phyloP scores from a whole-genome alignment of 2,113 vertebrate genomes.

The Cyrtonyx montezumae region DNA sequence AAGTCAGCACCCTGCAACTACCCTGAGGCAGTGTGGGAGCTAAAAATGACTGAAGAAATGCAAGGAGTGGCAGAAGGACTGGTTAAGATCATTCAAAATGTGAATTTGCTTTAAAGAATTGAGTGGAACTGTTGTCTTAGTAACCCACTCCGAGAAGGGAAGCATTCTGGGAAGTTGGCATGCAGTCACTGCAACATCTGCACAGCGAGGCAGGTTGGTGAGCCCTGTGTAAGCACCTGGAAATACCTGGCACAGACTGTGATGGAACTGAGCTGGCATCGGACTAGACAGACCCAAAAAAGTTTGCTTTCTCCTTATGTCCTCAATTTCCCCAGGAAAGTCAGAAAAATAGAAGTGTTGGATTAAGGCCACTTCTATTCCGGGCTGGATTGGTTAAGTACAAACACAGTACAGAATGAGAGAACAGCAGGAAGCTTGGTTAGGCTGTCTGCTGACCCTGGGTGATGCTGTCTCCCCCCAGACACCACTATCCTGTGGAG shows the following conservation, averaged over 20 bases:
- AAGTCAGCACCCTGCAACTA: not conserved
- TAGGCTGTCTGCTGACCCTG: accelerated
- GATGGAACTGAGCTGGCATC: not conserved
- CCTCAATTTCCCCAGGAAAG: not conserved
- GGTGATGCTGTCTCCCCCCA: not conserved
- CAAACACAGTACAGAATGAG: not conserved
- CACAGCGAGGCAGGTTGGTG: not conserved
- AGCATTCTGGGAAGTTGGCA: not conserved
- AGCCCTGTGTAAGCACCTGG: not conserved
- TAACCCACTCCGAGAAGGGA: not conserved
- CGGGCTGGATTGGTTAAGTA: not conserved
- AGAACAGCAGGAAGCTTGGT: not conserved
- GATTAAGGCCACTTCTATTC: not conserved
- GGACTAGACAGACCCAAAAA: not conserved
- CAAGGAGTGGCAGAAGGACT: constrained; percentile 35
- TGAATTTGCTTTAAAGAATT: constrained; percentile 26
- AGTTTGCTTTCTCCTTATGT: accelerated
- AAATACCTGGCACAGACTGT: not conserved
- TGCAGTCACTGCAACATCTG: not conserved
- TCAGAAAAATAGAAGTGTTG: not conserved
- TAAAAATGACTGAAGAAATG: not conserved
- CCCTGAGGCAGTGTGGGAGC: not conserved
- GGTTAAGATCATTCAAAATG: constrained; percentile 61
- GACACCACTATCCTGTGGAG: not conserved
- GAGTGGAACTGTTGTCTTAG: constrained; percentile 50